These are phyloP conservation scores for Malthinus seriepunctatus DNA, from an alignment of 2,888 invertebrate species.

Conservation along the genomic window DNA sequence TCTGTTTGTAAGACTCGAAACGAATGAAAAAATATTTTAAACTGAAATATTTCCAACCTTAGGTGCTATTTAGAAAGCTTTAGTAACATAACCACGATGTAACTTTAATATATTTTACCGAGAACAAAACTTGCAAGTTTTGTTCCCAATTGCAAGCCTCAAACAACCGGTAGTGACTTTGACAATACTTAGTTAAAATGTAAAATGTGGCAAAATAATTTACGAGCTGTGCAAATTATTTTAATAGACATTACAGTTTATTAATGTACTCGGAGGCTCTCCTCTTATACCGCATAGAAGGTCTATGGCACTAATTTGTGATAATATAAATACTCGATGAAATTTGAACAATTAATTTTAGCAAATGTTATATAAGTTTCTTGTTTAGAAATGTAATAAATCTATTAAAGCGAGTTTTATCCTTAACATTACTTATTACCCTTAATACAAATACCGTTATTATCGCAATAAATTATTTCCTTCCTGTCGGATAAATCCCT, in stretches of 20 bases:
- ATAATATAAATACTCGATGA: constrained; percentile 34
- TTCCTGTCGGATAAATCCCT: too few relatives aligned
- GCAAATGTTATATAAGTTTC: too few relatives aligned
- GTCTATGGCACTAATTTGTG: constrained; percentile 42
- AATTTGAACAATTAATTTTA: not conserved
- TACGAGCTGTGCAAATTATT: constrained; percentile 21
- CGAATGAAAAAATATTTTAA: constrained; percentile 16
- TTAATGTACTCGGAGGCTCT: constrained; percentile 24
- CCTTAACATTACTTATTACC: too few relatives aligned
- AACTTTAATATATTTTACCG: constrained; percentile 35
- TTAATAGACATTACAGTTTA: constrained; percentile 10
- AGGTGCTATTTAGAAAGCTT: constrained; percentile 48
- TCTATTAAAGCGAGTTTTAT: too few relatives aligned
- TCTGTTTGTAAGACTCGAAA: not conserved
- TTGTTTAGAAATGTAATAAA: too few relatives aligned
- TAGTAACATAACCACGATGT: constrained; percentile 48
- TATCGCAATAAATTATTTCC: too few relatives aligned
- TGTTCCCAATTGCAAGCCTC: constrained; percentile 24
- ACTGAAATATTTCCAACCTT: constrained; percentile 17
- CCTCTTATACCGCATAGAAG: constrained; percentile 38
- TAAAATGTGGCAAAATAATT: constrained; percentile 24
- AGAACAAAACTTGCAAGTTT: constrained; percentile 21
- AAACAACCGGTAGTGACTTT: constrained; percentile 25
- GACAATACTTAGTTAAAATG: constrained; percentile 29
- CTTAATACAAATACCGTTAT: too few relatives aligned